Evolutionary conservation across 2,797 vertebrate genomes (phyloP).

Genomic region (Chloroceryle inda): DNA sequence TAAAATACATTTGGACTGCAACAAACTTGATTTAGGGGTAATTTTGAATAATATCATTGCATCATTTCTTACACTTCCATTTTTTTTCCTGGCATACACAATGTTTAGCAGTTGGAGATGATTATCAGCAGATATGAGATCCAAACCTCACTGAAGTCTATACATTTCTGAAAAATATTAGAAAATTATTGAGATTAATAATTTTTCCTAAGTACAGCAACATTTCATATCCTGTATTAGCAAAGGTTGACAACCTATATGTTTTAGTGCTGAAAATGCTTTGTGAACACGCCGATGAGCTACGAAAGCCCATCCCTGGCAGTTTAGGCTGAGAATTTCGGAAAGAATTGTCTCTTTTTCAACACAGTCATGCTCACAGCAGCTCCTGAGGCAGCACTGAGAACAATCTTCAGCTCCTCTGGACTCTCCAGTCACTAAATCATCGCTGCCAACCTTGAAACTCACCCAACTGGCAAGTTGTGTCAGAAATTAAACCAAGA

Average conservation of each 20-base stretch:
- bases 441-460: neutral
- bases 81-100: neutral
- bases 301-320: neutral
- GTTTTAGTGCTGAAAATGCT: neutral
- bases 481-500: neutral
- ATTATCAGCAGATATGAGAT: neutral
- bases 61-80: neutral
- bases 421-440: neutral
- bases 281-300: neutral
- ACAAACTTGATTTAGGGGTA: neutral
- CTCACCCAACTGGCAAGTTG: neutral
- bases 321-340: neutral
- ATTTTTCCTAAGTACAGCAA: neutral
- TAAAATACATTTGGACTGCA: neutral
- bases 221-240: neutral
- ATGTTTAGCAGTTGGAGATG: neutral
- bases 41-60: neutral
- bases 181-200: neutral
- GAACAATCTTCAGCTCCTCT: neutral
- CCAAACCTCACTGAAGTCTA: neutral
- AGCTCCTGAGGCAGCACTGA: neutral
- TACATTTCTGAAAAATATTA: rapidly evolving
- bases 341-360: neutral
- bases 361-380: neutral
- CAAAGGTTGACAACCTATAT: neutral